Evolutionary conservation across 2,888 invertebrate species (phyloP), one percentile per base, ranked within the genome.

Genomic region (Leptinotarsa peninsularis): DNA sequence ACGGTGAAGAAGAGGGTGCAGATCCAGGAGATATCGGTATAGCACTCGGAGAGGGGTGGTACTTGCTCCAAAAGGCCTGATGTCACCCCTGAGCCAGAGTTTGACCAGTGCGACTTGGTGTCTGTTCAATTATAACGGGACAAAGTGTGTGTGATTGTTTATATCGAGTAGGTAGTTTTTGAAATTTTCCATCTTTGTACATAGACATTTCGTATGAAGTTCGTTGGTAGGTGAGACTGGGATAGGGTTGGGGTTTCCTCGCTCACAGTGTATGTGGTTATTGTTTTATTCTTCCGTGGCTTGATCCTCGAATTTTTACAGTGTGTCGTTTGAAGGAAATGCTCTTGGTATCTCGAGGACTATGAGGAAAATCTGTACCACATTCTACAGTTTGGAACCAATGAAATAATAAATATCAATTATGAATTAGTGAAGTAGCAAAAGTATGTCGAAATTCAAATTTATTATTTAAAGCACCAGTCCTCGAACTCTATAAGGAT

Each of bases 21-120:
- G 88, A 94, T 94, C 82, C 94, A 94, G 88, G 94, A 94, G 89
- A 94, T 94, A 87, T 93, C 94, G 76, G 94, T 94, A 87, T 94
- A 93, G 92, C 91, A 81, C 79, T 49, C 83, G 82, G 80, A 82
- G 76, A 82, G 82, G 76, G 85, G 82, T 85, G 83, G 82, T 79
- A 71, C 77, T 50, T 76, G 71, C 54, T 78, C 75, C 58, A 81
- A 66, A 52, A 72, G 79, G 75, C 85, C 84, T 18, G 86, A 86
- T 76, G 80, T 84, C 75, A 85, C 85, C 63, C 85, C 84, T n/a
- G 84, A 85, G 69, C 82, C 82, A 68, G 85, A 85, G 76, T 50
- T 43, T 13, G 86, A 82, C 13, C 83, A 83, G 74, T 87, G 87
- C 80, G 88, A 88, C 82, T 82, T 88, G 73, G 87, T 87, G 76